Percentiles rank a stretch among this genome's conserved stretches.
These are phyloP conservation scores for Polydesmus complanatus DNA, from an alignment of 2,888 invertebrate species.

Conservation along the genomic window DNA sequence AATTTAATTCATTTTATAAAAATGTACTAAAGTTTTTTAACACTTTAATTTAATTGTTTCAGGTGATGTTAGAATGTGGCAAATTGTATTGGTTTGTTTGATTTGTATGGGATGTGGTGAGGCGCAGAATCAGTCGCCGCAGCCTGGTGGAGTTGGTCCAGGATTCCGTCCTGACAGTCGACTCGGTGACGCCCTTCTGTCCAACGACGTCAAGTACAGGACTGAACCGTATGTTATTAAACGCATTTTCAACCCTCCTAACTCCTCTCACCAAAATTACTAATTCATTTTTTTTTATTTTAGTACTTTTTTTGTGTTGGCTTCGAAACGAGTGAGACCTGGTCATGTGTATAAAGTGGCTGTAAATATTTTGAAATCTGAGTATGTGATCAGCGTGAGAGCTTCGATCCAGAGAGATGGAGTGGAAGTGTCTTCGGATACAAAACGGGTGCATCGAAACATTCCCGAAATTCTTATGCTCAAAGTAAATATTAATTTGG, in stretches of 20 bases:
- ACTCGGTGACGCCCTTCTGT: constrained; percentile 1
- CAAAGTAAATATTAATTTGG: constrained; percentile 43
- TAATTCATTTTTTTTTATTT: neutral
- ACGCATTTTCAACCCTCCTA: neutral
- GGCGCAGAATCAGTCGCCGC: constrained; percentile 1
- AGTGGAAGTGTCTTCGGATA: constrained; percentile 72
- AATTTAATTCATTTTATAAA: no score
- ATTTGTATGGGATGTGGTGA: neutral
- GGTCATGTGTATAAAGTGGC: constrained; percentile 79
- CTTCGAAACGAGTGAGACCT: constrained; percentile 78
- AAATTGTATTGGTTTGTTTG: constrained; percentile 8
- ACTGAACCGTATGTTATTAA: constrained; percentile 13
- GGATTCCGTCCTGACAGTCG: neutral
- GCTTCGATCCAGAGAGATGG: constrained; percentile 81
- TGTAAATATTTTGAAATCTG: constrained; percentile 65
- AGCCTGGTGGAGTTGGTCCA: neutral
- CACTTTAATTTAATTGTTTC: no score
- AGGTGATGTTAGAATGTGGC: constrained; percentile 17
- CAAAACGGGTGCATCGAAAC: constrained; percentile 65
- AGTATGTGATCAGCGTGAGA: constrained; percentile 65
- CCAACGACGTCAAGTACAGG: constrained; percentile 11
- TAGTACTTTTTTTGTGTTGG: constrained; percentile 84
- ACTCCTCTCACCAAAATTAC: neutral
- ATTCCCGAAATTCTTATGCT: constrained; percentile 81
- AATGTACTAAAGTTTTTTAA: no score